These are phyloP conservation scores for Macropis europaea DNA, from an alignment of 2,888 invertebrate species.

Conservation along the genomic window DNA sequence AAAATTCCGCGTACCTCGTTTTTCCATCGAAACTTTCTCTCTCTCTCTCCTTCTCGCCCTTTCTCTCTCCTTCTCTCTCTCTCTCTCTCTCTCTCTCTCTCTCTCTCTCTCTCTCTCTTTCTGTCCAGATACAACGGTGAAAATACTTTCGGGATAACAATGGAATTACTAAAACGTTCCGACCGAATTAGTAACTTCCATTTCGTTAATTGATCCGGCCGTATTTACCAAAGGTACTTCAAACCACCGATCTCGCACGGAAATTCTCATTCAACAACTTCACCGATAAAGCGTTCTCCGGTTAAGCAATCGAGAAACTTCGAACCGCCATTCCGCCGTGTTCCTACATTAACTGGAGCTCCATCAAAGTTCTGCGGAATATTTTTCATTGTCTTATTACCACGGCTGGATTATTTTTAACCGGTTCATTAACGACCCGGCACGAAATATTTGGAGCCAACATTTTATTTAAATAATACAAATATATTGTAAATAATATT, in stretches of 20 bases:
- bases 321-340: not conserved
- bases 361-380: not conserved
- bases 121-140: too few relatives aligned
- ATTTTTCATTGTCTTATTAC: not conserved
- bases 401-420: not conserved
- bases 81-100: too few relatives aligned
- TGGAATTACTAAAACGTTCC: not conserved
- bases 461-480: too few relatives aligned
- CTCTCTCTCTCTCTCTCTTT: too few relatives aligned
- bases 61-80: too few relatives aligned
- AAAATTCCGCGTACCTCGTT: too few relatives aligned
- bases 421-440: too few relatives aligned
- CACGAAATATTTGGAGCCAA: too few relatives aligned
- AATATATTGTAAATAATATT: too few relatives aligned
- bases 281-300: not conserved
- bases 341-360: not conserved
- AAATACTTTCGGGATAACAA: not conserved
- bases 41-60: too few relatives aligned
- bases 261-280: conserved; percentile 1
- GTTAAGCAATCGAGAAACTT: not conserved
- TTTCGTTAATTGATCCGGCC: conserved; percentile 12
- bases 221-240: conserved; percentile 1
- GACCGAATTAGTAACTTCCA: conserved; percentile 14
- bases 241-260: not conserved
- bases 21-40: too few relatives aligned